phyloP scores from a whole-genome alignment of 2,888 invertebrate species.

The Drosophila nigricruria region DNA sequence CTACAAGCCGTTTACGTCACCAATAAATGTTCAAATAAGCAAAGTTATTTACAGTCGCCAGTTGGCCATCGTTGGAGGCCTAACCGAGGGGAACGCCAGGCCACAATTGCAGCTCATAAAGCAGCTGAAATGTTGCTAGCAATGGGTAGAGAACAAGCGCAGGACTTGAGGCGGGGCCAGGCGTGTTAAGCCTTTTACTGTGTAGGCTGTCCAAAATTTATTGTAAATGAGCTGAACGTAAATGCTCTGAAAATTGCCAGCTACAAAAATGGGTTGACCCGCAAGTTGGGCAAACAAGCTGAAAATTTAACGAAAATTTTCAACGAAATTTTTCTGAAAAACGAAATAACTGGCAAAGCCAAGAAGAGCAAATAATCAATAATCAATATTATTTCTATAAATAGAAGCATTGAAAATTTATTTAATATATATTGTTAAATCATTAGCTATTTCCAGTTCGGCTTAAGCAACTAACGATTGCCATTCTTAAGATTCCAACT shows the following conservation, averaged over 20 bases:
- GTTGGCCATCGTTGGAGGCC: constrained; percentile 25
- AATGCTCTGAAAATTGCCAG: constrained; percentile 61
- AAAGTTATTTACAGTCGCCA: constrained; percentile 74
- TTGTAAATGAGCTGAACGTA: constrained; percentile 68
- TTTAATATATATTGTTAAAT: neutral
- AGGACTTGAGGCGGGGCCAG: neutral
- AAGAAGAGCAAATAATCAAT: neutral
- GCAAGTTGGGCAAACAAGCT: constrained; percentile 25
- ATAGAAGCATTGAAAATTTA: neutral
- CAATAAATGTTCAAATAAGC: constrained; percentile 78
- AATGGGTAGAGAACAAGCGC: neutral
- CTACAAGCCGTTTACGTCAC: constrained; percentile 74
- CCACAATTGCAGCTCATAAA: constrained; percentile 74
- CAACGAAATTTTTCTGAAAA: neutral
- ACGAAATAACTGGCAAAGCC: neutral
- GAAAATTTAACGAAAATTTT: constrained; percentile 12
- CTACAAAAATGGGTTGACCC: constrained; percentile 32
- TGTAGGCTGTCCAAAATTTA: constrained; percentile 70
- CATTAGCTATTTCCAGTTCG: neutral
- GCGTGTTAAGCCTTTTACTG: constrained; percentile 65
- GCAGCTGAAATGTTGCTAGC: constrained; percentile 58
- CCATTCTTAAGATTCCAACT: neutral
- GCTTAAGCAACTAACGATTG: neutral
- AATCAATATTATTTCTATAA: neutral
- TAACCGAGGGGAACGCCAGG: constrained; percentile 26